Evolutionary conservation across 2,113 vertebrate genomes (phyloP), one percentile per base, ranked within the genome.

Genomic region (Tragelaphus strepsiceros): DNA sequence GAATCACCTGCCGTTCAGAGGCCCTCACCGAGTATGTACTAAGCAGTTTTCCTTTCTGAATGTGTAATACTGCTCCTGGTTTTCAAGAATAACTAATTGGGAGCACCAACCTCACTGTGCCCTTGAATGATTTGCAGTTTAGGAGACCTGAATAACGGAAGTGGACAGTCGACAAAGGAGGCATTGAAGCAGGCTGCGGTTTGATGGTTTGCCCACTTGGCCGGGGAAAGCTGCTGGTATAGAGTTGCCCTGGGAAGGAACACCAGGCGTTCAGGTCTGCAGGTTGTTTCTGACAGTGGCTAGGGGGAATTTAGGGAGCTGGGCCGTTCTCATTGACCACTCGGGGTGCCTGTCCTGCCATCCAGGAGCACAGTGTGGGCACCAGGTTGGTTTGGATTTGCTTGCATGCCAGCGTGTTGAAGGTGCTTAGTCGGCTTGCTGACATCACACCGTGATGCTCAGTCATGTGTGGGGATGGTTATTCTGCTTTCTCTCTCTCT

Each of bases 61-160:
- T 90, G 94, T 93, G 95, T 83, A 46, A 74, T 93, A 49, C 87
- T 59, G 89, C 92, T 90, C 96, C 87, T 88, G 35, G 86, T 98
- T 98, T 98, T 98, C 97, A 93, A 93, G 97, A 98, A 97, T 96
- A 85, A 96, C 98, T 97, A 97, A 98, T 97, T 96, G 95, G 98
- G 91, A 97, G 59, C 91, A 96, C 90, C 97, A 97, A 97, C 97
- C 97, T 98, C 94, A 30, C 97, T 97, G 96, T 98, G 98, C 97
- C 98, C 98, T 98, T 98, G 98, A 97, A 97, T 87, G 58, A 96
- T 97, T 67, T 95, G 96, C 90, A 92, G 2, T 96, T 92, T 94
- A 80, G 92, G 89, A 97, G 98, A 39, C 95, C 91, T 77, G 90
- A 91, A 39, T 83, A 83, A n/a, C 10, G 24, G 91, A 93, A 95